phyloP scores from a whole-genome alignment of 1,140 invertebrate genomes.

The Microplitis mediator region DNA sequence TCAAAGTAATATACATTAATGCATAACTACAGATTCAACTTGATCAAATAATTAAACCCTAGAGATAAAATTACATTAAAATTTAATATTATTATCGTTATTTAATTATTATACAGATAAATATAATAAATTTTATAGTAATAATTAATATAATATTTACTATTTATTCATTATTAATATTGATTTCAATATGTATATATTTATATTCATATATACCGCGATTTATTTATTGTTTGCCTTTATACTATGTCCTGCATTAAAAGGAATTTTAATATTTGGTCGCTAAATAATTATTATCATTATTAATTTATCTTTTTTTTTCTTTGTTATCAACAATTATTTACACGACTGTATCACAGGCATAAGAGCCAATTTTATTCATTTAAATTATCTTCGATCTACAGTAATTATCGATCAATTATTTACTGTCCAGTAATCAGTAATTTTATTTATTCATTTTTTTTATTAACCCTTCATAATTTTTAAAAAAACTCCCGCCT shows the following conservation, averaged over 20 bases:
- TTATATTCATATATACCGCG: background rate
- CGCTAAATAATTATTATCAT: background rate
- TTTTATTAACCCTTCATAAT: too few relatives aligned
- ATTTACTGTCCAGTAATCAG: background rate
- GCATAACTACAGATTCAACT: conserved; percentile 29
- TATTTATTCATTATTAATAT: too few relatives aligned
- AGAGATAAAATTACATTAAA: background rate
- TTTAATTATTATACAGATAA: background rate
- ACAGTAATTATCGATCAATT: background rate
- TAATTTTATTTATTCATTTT: too few relatives aligned
- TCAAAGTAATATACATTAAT: background rate
- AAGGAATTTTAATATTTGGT: conserved; percentile 29
- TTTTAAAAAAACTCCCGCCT: too few relatives aligned
- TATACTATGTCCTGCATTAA: conserved; percentile 33
- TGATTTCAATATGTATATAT: background rate
- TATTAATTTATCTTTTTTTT: background rate
- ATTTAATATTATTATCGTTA: background rate
- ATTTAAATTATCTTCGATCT: background rate
- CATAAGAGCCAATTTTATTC: conserved; percentile 26
- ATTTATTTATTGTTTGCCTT: background rate
- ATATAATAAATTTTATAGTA: conserved; percentile 17
- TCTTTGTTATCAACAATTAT: conserved; percentile 38
- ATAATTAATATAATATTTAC: too few relatives aligned
- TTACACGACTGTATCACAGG: conserved; percentile 36
- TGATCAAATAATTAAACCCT: conserved; percentile 19